Conservation (phyloP, 2,113 vertebrate species). For the Romanogobio albipinnatus region DNA sequence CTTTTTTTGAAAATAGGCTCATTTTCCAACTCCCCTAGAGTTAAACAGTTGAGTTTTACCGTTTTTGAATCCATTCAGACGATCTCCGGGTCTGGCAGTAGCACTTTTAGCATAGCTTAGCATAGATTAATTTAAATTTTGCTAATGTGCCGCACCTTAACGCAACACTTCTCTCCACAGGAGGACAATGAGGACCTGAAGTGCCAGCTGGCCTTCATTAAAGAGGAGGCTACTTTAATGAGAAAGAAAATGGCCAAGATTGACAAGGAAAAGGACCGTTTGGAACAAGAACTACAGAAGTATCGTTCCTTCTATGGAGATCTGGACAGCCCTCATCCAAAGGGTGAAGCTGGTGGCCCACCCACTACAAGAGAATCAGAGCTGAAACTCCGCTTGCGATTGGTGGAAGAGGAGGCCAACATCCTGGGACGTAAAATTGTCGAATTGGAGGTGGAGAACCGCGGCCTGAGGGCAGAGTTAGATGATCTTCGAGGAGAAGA, state of each 20-base stretch:
- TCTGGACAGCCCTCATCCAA: constrained; percentile 91
- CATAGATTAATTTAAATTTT: background rate
- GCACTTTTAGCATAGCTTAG: no score
- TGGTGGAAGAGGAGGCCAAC: constrained; percentile 98
- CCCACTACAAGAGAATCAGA: constrained; percentile 95
- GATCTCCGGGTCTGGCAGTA: no score
- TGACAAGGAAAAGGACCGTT: constrained; percentile 93
- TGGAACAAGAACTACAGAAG: constrained; percentile 94
- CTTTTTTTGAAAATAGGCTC: no score
- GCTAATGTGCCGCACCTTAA: background rate
- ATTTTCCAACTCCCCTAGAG: no score
- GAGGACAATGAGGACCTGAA: constrained; percentile 96
- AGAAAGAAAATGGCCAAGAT: constrained; percentile 96
- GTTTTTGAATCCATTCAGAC: no score
- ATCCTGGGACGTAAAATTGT: constrained; percentile 97
- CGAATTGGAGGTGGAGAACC: constrained; percentile 94
- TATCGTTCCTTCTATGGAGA: constrained; percentile 96
- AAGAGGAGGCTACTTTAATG: constrained; percentile 94
- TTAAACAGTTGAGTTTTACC: no score
- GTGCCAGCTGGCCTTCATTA: constrained; percentile 94
- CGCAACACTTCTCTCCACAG: constrained; percentile 68
- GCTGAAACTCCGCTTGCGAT: constrained; percentile 89
- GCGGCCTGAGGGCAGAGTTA: constrained; percentile 92
- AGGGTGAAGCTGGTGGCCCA: constrained; percentile 93
- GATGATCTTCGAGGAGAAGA: constrained; percentile 91